These are phyloP conservation scores for Chaetorhynchus papuensis DNA, from an alignment of 2,113 vertebrate species.

Conservation along the genomic window DNA sequence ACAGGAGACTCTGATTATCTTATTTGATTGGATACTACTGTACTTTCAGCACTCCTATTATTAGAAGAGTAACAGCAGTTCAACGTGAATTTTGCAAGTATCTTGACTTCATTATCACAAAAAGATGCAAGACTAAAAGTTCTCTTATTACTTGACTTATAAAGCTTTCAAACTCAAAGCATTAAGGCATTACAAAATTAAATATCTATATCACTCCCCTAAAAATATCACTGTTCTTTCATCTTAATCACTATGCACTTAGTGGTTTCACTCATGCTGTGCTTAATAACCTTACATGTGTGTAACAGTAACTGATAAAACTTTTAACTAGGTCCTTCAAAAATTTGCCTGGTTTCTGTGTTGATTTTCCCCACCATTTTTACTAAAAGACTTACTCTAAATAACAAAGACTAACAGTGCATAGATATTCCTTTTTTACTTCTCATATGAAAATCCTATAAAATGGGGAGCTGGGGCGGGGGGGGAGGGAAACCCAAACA, in stretches of 20 bases:
- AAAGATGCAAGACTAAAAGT: neutral
- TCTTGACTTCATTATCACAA: neutral
- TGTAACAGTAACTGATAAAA: neutral
- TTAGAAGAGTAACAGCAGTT: neutral
- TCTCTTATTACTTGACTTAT: neutral
- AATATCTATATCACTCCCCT: neutral
- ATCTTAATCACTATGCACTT: neutral
- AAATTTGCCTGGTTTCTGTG: neutral
- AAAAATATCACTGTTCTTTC: neutral
- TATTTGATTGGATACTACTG: neutral
- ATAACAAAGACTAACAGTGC: neutral
- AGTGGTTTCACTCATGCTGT: neutral
- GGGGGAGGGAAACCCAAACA: neutral
- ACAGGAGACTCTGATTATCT: neutral
- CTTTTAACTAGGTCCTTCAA: neutral
- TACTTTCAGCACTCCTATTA: neutral
- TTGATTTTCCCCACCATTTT: neutral
- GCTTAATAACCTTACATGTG: neutral
- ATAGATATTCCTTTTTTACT: neutral
- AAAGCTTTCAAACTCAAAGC: neutral
- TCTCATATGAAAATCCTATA: neutral
- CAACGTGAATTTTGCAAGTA: neutral
- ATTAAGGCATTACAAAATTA: neutral
- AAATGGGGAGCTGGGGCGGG: neutral
- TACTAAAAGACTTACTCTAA: neutral